Base-by-base conservation (phyloP, 2,797 vertebrate genomes). In the Lutjanus argentimaculatus region DNA sequence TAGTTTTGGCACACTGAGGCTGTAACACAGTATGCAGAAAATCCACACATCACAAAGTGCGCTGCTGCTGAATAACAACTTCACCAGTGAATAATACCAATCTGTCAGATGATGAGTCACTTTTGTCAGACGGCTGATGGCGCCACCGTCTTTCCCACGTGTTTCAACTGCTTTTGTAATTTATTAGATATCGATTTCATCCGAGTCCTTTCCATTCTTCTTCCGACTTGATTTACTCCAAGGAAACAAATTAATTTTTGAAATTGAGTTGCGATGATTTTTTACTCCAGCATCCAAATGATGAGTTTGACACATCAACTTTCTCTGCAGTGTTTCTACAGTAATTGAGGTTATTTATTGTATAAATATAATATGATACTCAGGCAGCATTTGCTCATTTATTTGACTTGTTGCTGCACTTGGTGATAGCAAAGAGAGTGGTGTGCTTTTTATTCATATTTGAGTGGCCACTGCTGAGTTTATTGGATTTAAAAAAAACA, bases 141-240 rank as follows among this genome's bases (percentile, higher is more conserved):
- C 30, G 12, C 25, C 19, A 1, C 43, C 25, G 4, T 74, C 45
- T 72, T 58, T 48, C 49, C 19, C 30, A 36, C 12, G 53, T 53
- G 46, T 77, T 79, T 61, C 30, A 36, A 48, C 6, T 16, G 1
- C 59, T 15, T 58, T 36, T 67, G 0, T 36, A 21, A 79, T 55
- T 68, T 77, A 68, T 83, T 22, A 63, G 8, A 71, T 72, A 71
- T 45, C 66, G 48, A 80, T 81, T 82, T 84, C 1, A 21, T 69
- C 19, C 43, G 11, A 67, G 57, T 67, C 17, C 5, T 64, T 73
- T 59, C 15, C 25, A 57, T 63, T 71, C 5, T 55, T 67, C 4
- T 21, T 78, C 16, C 9, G 5, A 40, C 8, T 51, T 42, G 36
- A 75, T 67, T 55, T 43, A 75, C 45, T 46, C 55, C 1, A 64